Percentiles rank a stretch among this genome's conserved stretches.
phyloP scores from a whole-genome alignment of 2,797 vertebrate genomes.

The Chloroceryle amazona region DNA sequence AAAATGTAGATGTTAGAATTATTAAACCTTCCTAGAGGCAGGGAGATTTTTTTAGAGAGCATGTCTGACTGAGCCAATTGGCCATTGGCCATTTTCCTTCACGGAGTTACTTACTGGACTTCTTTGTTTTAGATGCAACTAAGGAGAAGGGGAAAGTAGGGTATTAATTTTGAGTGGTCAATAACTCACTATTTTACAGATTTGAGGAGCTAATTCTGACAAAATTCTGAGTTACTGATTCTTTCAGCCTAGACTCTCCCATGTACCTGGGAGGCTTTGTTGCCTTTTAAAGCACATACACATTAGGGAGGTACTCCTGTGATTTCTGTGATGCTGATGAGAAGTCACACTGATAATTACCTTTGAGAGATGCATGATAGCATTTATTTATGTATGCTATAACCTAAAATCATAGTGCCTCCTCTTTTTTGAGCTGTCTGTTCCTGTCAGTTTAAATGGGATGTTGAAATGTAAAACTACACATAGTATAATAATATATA shows the following conservation, averaged over 20 bases:
- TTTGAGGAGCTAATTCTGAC: neutral
- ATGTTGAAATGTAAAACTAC: neutral
- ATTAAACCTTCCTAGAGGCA: neutral
- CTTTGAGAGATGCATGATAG: neutral
- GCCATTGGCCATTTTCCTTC: neutral
- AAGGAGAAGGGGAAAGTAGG: neutral
- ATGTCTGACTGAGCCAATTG: neutral
- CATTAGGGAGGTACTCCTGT: neutral
- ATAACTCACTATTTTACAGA: neutral
- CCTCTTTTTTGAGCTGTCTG: neutral
- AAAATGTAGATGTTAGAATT: slow-evolving; percentile 20
- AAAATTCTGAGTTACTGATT: neutral
- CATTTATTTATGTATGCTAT: neutral
- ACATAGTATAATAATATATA: neutral
- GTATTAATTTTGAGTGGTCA: slow-evolving; percentile 10
- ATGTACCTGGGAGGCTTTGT: neutral
- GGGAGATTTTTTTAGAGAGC: neutral
- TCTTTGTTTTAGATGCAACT: neutral
- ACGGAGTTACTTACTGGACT: neutral
- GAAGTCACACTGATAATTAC: neutral
- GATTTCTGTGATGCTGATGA: neutral
- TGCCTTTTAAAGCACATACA: neutral
- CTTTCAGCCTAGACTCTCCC: neutral
- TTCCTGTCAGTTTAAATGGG: neutral
- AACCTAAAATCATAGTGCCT: neutral